phyloP scores from a whole-genome alignment of 2,888 invertebrate genomes.

The Eupithecia subumbrata region DNA sequence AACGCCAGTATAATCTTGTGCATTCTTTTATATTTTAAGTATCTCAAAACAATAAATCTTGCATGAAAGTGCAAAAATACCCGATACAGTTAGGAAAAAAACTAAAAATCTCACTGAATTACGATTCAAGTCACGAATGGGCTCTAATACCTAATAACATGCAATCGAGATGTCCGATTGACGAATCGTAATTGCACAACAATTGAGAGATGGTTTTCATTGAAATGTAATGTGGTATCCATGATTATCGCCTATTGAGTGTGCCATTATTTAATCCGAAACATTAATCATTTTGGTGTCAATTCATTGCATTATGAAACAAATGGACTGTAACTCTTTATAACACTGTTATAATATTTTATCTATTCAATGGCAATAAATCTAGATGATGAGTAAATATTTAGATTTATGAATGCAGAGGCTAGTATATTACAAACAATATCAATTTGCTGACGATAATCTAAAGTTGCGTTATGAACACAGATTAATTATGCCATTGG shows the following conservation, averaged over 20 bases:
- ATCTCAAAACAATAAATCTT: constrained; percentile 14
- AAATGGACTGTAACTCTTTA: constrained; percentile 20
- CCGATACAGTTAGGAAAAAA: not conserved
- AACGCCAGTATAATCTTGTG: constrained; percentile 23
- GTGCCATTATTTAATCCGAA: constrained; percentile 24
- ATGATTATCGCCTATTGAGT: constrained; percentile 26
- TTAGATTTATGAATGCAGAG: not conserved
- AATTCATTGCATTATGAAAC: constrained; percentile 17
- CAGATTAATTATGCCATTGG: not conserved
- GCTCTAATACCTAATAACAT: constrained; percentile 7
- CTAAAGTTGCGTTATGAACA: not conserved
- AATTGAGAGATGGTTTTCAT: constrained; percentile 12
- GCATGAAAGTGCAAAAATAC: not conserved
- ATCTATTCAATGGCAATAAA: constrained; percentile 10
- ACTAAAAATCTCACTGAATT: constrained; percentile 7
- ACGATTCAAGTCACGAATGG: constrained; percentile 5
- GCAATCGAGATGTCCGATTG: constrained; percentile 10
- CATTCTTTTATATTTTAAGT: constrained; percentile 9
- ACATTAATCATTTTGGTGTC: constrained; percentile 32
- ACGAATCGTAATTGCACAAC: constrained; percentile 3
- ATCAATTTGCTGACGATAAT: not conserved
- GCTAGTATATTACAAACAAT: not conserved
- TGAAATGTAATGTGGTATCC: constrained; percentile 13
- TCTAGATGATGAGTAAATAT: constrained; percentile 10
- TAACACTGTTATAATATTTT: constrained; percentile 17